Conservation (phyloP, 2,888 invertebrate genomes). For the Caprella mutica region DNA sequence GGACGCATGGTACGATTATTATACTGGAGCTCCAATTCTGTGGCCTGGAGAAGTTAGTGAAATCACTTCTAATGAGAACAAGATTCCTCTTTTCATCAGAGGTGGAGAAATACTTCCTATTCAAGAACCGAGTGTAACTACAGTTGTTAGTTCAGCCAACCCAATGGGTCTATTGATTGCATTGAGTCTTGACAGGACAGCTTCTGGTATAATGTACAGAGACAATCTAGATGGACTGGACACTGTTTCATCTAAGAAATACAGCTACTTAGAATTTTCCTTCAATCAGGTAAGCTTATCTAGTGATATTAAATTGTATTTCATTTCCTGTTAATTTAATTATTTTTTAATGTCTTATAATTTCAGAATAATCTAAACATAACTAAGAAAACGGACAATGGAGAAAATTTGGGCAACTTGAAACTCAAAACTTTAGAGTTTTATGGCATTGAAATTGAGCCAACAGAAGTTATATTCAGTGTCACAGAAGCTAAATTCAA, state of each 20-base stretch:
- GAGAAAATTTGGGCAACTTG: too few species aligned
- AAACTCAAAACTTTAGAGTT: too few species aligned
- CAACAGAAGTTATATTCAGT: too few species aligned
- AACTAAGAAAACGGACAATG: too few species aligned
- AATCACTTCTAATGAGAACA: constrained; percentile 37
- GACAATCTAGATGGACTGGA: constrained; percentile 19
- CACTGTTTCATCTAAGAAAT: not conserved
- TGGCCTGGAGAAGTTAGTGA: constrained; percentile 12
- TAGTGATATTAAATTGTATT: too few species aligned
- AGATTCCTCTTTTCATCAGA: constrained; percentile 38
- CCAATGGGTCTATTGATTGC: constrained; percentile 20
- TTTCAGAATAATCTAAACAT: too few species aligned
- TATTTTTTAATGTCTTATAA: too few species aligned
- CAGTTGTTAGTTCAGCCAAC: constrained; percentile 3
- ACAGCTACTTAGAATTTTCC: constrained; percentile 8
- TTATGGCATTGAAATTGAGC: too few species aligned
- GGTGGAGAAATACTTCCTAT: constrained; percentile 38
- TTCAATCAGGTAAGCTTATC: constrained; percentile 15
- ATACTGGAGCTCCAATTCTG: constrained; percentile 14
- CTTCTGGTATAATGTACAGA: constrained; percentile 29
- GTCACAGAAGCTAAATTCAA: too few species aligned
- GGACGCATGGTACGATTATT: constrained; percentile 37
- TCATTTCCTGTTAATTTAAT: too few species aligned
- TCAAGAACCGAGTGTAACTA: constrained; percentile 37
- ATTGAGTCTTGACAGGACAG: constrained; percentile 11